Conservation (phyloP, 1,140 invertebrate species). For the Lordiphosa mommai region DNA sequence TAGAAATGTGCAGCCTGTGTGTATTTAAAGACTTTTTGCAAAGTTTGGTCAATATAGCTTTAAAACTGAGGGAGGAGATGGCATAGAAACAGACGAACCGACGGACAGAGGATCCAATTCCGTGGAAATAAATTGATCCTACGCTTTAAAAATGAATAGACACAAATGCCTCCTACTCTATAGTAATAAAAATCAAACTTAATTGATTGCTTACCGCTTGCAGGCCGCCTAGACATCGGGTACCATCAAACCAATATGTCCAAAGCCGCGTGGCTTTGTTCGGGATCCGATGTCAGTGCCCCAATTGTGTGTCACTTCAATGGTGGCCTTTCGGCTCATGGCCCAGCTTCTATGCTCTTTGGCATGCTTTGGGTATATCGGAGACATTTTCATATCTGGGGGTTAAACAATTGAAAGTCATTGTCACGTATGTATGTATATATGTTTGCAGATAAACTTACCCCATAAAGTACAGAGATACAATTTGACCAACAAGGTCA, state of each 20-base stretch:
- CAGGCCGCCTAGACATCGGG: slow-evolving; percentile 93
- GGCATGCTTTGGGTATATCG: slow-evolving; percentile 87
- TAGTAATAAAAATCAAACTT: too few relatives aligned
- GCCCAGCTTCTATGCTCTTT: slow-evolving; percentile 87
- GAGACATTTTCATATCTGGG: slow-evolving; percentile 86
- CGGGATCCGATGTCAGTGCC: slow-evolving; percentile 92
- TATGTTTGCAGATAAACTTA: slow-evolving; percentile 30
- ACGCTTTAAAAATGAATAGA: too few relatives aligned
- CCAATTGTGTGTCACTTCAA: slow-evolving; percentile 98
- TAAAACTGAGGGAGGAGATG: too few relatives aligned
- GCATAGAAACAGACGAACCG: too few relatives aligned
- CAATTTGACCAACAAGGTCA: slow-evolving; percentile 92
- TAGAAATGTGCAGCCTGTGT: too few relatives aligned
- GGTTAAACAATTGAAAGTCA: neutral
- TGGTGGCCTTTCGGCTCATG: slow-evolving; percentile 90
- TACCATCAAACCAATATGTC: slow-evolving; percentile 94
- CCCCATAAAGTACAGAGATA: slow-evolving; percentile 97
- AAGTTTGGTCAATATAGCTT: too few relatives aligned
- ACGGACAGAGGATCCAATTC: too few relatives aligned
- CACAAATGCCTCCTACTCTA: too few relatives aligned
- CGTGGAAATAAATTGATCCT: too few relatives aligned
- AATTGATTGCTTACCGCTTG: slow-evolving; percentile 81
- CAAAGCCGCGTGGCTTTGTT: slow-evolving; percentile 91
- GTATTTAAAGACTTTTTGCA: too few relatives aligned
- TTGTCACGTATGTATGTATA: slow-evolving; percentile 7